A percentile compares a stretch with the other conserved stretches of the same genome.
Conservation (phyloP, 2,113 vertebrate genomes). For the Triplophysa rosa region DNA sequence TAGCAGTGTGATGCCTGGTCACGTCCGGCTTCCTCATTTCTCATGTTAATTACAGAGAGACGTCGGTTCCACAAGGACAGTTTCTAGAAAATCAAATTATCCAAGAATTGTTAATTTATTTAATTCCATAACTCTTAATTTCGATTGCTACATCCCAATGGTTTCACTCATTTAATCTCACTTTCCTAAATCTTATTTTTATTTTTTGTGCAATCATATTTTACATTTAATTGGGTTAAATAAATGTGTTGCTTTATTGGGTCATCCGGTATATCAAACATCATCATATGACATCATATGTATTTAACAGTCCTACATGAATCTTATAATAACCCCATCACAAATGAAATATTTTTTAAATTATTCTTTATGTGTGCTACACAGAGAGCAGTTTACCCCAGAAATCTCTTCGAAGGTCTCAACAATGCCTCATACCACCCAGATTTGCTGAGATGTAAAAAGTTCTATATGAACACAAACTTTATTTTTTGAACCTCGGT, state of each 20-base stretch:
- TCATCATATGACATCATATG: neutral
- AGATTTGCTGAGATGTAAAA: too few species aligned
- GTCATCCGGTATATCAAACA: neutral
- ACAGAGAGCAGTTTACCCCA: too few species aligned
- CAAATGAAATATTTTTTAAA: too few species aligned
- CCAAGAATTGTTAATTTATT: slow-evolving; percentile 43
- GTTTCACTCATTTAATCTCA: slow-evolving; percentile 47
- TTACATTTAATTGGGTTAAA: neutral
- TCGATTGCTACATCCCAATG: slow-evolving; percentile 57
- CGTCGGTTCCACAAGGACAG: slow-evolving; percentile 7
- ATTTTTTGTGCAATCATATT: neutral
- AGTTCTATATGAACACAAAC: too few species aligned
- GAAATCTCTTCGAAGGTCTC: too few species aligned
- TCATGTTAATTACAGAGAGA: slow-evolving; percentile 11
- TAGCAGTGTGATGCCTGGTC: neutral
- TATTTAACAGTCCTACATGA: too few species aligned
- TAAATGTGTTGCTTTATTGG: neutral
- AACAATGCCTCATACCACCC: too few species aligned
- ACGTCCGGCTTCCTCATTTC: slow-evolving; percentile 1
- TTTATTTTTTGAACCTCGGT: too few species aligned
- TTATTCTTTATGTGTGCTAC: too few species aligned
- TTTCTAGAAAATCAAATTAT: slow-evolving; percentile 2
- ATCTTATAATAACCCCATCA: too few species aligned
- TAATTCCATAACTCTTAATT: slow-evolving; percentile 48
- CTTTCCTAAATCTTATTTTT: neutral